Base-by-base conservation (phyloP, 2,888 invertebrate species). In the Romanomermis culicivorax region DNA sequence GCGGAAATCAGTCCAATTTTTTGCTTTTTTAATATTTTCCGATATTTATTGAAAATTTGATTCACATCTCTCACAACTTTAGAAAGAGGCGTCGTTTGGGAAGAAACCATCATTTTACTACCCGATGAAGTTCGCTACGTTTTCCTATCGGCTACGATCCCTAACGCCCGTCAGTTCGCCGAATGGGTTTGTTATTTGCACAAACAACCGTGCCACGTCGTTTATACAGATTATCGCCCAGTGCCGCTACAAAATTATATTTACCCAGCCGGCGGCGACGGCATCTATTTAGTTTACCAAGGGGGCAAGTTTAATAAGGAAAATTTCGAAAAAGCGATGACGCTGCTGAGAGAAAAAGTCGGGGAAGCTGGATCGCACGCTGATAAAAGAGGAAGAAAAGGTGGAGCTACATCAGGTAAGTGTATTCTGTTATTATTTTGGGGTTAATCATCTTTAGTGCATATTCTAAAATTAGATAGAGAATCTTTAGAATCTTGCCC, bases 11-110 rank as follows among this genome's bases (percentile, higher is more conserved):
- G 14, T 4, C 14, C 26, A 29, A 25, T 17, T 29, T 11, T 51
- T 51, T 29, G 7, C 11, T 36, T 11, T 26, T 56, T 36, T 51
- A 23, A n/a, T n/a, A n/a, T n/a, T n/a, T n/a, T n/a, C n/a, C n/a
- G n/a, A n/a, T n/a, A n/a, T n/a, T n/a, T n/a, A n/a, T n/a, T n/a
- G n/a, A n/a, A n/a, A n/a, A n/a, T n/a, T n/a, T n/a, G n/a, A n/a
- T n/a, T n/a, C n/a, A n/a, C n/a, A n/a, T n/a, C n/a, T n/a, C n/a
- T n/a, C n/a, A n/a, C n/a, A 24, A 53, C 60, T 64, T 48, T 63
- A 73, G 95, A 97, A 70, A 78, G 97, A 67, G 97, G 97, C 52
- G 95, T 97, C 7, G 95, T 99, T 1, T 99, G 97, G 97, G 91
- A 93, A 76, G 97, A 99, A 75, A 93, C 95, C 0, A 77, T 99